Evolutionary conservation across 2,113 vertebrate genomes (phyloP).

Genomic region (Grammomys dolichurus): DNA sequence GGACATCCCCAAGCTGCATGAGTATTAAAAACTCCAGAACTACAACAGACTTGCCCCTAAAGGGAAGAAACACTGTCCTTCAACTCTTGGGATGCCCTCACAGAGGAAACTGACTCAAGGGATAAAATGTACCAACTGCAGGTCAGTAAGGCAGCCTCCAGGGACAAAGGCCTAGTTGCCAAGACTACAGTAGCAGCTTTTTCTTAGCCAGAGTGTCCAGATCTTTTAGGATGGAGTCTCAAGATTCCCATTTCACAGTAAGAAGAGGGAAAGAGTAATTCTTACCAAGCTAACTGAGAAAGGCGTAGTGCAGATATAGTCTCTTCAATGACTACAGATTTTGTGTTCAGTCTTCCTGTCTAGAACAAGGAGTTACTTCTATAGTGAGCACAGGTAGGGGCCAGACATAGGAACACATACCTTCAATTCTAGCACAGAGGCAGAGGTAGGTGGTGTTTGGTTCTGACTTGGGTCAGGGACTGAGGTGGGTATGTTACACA

Average conservation of each 20-base stretch:
- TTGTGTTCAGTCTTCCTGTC: slow-evolving; percentile 61
- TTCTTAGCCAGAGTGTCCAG: neutral
- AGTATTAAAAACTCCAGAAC: neutral
- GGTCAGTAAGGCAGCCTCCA: neutral
- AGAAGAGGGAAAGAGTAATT: neutral
- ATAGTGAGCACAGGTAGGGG: slow-evolving; percentile 35
- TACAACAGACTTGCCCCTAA: neutral
- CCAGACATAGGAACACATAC: neutral
- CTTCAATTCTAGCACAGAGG: neutral
- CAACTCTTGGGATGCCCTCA: neutral
- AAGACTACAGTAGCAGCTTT: neutral
- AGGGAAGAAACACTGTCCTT: neutral
- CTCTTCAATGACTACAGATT: neutral
- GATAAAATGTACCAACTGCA: neutral
- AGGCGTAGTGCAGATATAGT: slow-evolving; percentile 5
- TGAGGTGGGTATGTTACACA: too few relatives aligned
- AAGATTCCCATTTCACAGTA: slow-evolving; percentile 15
- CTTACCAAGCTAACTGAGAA: slow-evolving; percentile 39
- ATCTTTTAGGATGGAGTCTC: slow-evolving; percentile 25
- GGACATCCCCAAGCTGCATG: neutral
- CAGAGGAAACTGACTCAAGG: neutral
- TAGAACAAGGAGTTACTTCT: slow-evolving; percentile 65
- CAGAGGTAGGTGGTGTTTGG: neutral
- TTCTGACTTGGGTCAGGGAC: too few relatives aligned
- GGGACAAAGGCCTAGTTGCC: neutral